phyloP scores from a whole-genome alignment of 2,797 vertebrate genomes.

The Pseudocheirus occidentalis region DNA sequence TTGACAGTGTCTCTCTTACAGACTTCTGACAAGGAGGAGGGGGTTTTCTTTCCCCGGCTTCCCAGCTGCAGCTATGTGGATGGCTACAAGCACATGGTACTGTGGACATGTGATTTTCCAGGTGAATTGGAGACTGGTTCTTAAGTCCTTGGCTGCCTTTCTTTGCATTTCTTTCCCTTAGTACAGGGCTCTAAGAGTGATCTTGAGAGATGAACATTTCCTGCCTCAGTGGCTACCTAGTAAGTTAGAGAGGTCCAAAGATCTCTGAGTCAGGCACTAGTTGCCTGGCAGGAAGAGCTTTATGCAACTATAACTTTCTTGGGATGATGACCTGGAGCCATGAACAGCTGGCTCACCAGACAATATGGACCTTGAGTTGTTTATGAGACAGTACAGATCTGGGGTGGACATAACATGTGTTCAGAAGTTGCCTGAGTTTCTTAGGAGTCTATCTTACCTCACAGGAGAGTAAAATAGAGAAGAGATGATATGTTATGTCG shows the following conservation, averaged over 20 bases:
- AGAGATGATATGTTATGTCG: neutral
- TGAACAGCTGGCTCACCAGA: neutral
- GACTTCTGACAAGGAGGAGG: neutral
- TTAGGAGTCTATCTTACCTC: neutral
- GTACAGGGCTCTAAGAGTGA: neutral
- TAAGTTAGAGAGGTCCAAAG: neutral
- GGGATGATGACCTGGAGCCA: neutral
- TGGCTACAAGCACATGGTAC: neutral
- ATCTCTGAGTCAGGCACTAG: too few species aligned
- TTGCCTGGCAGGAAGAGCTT: too few species aligned
- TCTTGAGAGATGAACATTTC: neutral
- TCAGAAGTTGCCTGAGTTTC: neutral
- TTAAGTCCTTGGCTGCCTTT: too few species aligned
- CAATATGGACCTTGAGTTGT: neutral
- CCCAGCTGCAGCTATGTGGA: neutral
- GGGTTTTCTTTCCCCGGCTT: neutral
- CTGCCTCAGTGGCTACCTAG: neutral
- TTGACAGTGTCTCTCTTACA: too few species aligned
- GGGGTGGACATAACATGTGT: neutral
- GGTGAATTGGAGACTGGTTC: neutral
- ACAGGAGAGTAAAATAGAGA: neutral
- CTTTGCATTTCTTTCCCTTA: too few species aligned
- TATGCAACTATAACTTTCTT: neutral
- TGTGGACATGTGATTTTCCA: neutral
- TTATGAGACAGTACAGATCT: neutral